Conservation (phyloP, 2,113 vertebrate genomes). For the Antechinus flavipes region DNA sequence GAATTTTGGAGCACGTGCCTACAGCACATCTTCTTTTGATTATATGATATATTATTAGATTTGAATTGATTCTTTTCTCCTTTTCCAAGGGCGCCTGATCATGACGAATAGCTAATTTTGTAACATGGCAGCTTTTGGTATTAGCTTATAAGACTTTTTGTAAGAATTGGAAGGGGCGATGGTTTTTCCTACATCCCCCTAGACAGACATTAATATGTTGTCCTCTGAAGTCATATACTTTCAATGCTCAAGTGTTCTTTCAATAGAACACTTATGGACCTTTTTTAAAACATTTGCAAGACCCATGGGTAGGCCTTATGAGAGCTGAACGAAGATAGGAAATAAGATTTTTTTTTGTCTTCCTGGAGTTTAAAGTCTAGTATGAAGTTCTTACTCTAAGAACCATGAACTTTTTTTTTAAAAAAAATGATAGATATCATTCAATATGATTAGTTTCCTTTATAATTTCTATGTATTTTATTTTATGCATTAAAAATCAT, state of each 20-base stretch:
- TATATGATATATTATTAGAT: conserved; percentile 16
- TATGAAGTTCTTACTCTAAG: too few species aligned
- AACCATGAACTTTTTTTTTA: too few species aligned
- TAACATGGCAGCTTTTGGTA: conserved; percentile 50
- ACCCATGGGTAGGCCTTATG: background rate
- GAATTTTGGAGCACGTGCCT: background rate
- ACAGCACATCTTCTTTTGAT: conserved; percentile 42
- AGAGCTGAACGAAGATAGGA: background rate
- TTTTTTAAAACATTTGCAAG: background rate
- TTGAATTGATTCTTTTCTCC: conserved; percentile 37
- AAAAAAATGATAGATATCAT: background rate
- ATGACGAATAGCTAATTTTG: conserved; percentile 37
- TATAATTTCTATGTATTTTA: background rate
- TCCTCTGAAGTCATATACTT: background rate
- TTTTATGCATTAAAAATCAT: background rate
- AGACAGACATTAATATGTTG: background rate
- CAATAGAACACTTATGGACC: background rate
- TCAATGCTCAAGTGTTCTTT: background rate
- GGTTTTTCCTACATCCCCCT: background rate
- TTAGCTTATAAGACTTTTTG: conserved; percentile 9
- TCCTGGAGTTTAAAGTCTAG: background rate
- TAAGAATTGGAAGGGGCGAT: background rate
- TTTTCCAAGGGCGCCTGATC: conserved; percentile 43
- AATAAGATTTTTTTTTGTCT: background rate
- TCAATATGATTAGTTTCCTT: background rate